Percentiles rank a stretch among this genome's conserved stretches.
Conservation (phyloP, 2,113 vertebrate species). For the Alaudala cheleensis region DNA sequence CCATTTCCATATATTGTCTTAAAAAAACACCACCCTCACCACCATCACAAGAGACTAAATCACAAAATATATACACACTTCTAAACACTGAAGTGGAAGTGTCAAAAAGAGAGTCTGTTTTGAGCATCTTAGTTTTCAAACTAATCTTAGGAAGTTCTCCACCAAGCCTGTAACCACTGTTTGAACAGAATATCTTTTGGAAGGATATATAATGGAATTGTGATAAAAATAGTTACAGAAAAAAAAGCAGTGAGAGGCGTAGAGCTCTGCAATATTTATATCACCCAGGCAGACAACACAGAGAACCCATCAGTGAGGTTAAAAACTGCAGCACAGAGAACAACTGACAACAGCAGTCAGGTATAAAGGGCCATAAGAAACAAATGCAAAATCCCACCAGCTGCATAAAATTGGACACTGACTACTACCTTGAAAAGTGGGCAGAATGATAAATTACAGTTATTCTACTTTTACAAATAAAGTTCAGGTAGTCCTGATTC, state of each 20-base stretch:
- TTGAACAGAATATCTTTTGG: neutral
- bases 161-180: neutral
- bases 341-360: neutral
- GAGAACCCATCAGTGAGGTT: neutral
- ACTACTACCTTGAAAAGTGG: neutral
- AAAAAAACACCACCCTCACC: neutral
- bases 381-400: neutral
- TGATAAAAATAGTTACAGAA: constrained; percentile 12
- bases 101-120: neutral
- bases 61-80: neutral
- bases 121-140: neutral
- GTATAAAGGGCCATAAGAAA: neutral
- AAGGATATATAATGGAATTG: neutral
- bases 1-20: neutral
- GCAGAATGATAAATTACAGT: neutral
- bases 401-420: neutral
- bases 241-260: neutral
- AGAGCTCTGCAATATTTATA: constrained; percentile 37
- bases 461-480: neutral
- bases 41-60: neutral
- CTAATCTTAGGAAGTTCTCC: neutral
- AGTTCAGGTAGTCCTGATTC: neutral
- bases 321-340: neutral
- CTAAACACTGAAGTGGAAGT: neutral
- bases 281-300: neutral